Evolutionary conservation across 2,797 vertebrate species (phyloP), one percentile per base, ranked within the genome.

Genomic region (Takifugu rubripes): DNA sequence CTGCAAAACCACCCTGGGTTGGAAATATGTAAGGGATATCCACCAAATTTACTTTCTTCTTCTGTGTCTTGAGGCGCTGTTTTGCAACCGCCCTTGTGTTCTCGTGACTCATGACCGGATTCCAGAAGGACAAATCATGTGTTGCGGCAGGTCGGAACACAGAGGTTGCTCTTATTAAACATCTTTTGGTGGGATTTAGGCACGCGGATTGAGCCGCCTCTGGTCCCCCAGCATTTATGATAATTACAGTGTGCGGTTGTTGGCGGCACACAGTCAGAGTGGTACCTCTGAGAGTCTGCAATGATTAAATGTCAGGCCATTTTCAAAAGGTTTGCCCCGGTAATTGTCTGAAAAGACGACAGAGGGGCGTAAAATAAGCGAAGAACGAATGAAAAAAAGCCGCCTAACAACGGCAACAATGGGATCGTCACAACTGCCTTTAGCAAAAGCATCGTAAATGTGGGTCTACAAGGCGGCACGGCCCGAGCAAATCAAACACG

Each of bases 1-100:
- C 89, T 98, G 96, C 92, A 98, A 97, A 93, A 98, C 96, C 85
- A 98, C 95, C 26, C 93, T 98, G 12, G 96, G 96, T 78, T 98
- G 96, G 96, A 98, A 98, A 96, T 98, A 98, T 0, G 96, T 98
- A 89, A 93, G 96, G 85, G 25, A 6, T 1, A 21, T 4, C 0
- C 25, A 25, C 7, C 26, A 33, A 14, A 14, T 61, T 52, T 6
- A 27, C 50, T 21, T 29, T 24, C 12, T 1, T 1, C 0, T 42
- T 40, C 11, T 40, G 36, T 14, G 36, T 4, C 12, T 40, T 11
- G 33, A 33, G 33, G 6, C 7, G 8, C 17, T 21, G 52, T 52
- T 50, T 43, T 16, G 14, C 27, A 21, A 4, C 56, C 42, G 2
- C 27, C 52, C 1, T 24, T 50, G 15, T 14, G 7, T 25, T 54